Evolutionary conservation across 2,888 invertebrate species (phyloP).

Genomic region (Lepidonotus clava): DNA sequence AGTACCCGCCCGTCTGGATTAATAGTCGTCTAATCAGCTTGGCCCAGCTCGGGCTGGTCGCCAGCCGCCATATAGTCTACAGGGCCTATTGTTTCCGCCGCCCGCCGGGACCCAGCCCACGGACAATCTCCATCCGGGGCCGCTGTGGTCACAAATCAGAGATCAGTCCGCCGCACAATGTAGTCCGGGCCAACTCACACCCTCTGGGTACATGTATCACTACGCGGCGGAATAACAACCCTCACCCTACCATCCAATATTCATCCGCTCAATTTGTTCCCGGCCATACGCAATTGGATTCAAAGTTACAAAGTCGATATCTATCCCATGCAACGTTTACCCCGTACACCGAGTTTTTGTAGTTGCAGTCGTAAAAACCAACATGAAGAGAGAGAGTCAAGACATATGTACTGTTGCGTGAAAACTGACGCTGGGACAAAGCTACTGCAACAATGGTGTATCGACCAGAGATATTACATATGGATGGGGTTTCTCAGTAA

Average conservation of each 20-base stretch:
- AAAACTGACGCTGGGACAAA: no score
- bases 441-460: no score
- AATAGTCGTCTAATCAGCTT: background rate
- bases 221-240: background rate
- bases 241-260: background rate
- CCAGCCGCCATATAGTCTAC: background rate
- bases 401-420: no score
- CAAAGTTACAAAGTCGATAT: no score
- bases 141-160: background rate
- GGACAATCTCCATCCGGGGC: background rate
- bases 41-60: background rate
- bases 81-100: background rate
- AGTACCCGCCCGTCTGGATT: background rate
- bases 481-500: no score
- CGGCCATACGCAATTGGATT: background rate
- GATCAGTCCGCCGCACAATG: background rate
- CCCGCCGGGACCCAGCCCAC: background rate
- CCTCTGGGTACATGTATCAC: background rate
- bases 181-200: background rate
- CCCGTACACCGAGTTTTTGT: no score
- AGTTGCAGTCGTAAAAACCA: no score
- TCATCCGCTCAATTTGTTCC: slow-evolving; percentile 3
- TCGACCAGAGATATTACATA: no score
- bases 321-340: no score
- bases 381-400: no score